A percentile compares a stretch with the other conserved stretches of the same genome.
These are phyloP conservation scores for Henricia sp. DNA, from an alignment of 53 echinoderm and acorn worm species.

Conservation along the genomic window DNA sequence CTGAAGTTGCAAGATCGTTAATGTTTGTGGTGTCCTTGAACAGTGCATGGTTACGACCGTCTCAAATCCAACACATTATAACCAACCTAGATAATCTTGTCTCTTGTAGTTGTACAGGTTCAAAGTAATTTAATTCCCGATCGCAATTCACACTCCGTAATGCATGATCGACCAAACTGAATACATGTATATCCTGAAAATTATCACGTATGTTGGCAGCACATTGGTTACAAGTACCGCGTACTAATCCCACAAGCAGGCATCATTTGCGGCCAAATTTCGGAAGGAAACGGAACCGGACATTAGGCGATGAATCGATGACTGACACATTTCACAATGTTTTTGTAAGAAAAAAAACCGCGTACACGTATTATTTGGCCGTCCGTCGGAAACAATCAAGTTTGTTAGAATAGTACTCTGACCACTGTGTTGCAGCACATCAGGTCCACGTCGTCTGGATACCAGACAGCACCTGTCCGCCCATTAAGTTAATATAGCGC, in stretches of 20 bases:
- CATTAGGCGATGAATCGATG: background rate
- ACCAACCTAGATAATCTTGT: too few species aligned
- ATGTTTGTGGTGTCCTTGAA: too few species aligned
- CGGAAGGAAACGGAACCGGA: background rate
- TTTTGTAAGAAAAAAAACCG: too few species aligned
- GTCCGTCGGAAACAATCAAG: conserved; percentile 10
- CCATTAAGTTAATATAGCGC: background rate
- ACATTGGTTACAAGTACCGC: background rate
- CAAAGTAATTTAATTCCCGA: too few species aligned
- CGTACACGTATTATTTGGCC: conserved; percentile 4
- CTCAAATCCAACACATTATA: too few species aligned
- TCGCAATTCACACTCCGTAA: too few species aligned
- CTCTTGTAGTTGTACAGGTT: too few species aligned
- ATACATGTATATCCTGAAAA: too few species aligned
- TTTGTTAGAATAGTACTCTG: background rate
- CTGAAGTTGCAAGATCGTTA: too few species aligned
- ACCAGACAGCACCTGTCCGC: background rate
- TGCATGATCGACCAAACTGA: too few species aligned
- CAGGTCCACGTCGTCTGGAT: background rate
- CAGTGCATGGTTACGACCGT: too few species aligned
- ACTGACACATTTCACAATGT: background rate
- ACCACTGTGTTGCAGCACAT: background rate
- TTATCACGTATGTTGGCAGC: too few species aligned
- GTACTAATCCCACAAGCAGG: background rate
- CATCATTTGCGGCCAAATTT: background rate